Evolutionary conservation across 2,797 vertebrate genomes (phyloP).

Genomic region (Phataginus tetradactyla): DNA sequence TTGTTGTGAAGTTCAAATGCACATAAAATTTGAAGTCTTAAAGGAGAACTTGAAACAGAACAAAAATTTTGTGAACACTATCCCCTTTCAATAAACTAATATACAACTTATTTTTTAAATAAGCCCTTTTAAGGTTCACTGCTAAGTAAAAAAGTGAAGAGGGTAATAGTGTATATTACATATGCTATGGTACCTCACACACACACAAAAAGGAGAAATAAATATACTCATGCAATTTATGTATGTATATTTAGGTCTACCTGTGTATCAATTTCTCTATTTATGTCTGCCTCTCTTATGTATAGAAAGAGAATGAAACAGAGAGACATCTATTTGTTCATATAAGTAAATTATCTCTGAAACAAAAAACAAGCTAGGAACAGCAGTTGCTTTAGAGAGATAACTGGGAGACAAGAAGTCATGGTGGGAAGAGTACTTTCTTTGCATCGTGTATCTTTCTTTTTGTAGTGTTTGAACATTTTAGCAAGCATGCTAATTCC

Average conservation of each 20-base stretch:
- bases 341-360: neutral
- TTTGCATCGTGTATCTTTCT: neutral
- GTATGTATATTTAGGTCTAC: neutral
- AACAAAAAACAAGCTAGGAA: neutral
- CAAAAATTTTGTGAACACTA: neutral
- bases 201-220: neutral
- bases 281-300: neutral
- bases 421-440: neutral
- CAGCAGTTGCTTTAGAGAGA: neutral
- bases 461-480: neutral
- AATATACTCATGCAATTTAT: neutral
- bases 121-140: neutral
- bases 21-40: neutral
- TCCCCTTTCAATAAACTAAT: neutral
- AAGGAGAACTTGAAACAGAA: neutral
- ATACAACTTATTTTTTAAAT: neutral
- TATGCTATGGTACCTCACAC: neutral
- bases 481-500: neutral
- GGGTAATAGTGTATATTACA: neutral
- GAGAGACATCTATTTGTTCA: neutral
- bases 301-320: neutral
- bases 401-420: neutral
- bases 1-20: neutral
- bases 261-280: neutral
- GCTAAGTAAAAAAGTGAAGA: neutral